Evolutionary conservation across 2,797 vertebrate genomes (phyloP), one percentile per base, ranked within the genome.

Genomic region (Neolamprologus multifasciatus): DNA sequence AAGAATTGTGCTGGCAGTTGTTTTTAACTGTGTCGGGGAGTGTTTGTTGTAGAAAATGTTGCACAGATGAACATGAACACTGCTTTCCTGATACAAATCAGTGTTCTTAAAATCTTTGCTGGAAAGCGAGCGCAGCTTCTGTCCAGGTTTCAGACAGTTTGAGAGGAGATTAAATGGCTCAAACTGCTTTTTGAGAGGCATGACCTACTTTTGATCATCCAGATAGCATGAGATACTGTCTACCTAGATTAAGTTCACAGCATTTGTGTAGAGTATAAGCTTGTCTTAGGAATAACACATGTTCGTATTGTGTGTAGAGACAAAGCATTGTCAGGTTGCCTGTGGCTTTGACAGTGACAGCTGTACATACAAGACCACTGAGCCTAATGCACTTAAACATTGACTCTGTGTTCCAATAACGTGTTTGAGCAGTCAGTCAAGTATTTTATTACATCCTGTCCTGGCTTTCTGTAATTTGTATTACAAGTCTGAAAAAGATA

Each of bases 121-220:
- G 86, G 86, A 86, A 86, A 90, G 86, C 84, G 40, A 92, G 86
- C 71, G 78, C 85, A 91, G 94, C 86, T 94, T 93, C 94, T 93
- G 90, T 94, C 86, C 92, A 93, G 94, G 93, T 94, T 96, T 93
- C 89, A 93, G 94, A 94, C 94, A 95, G 95, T 95, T 94, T 95
- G 81, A 93, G 91, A 93, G 87, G 90, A 96, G 96, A 97, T 97
- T 96, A 96, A 95, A 96, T 92, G 92, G 94, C 95, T 96, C 95
- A 94, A 95, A 96, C 92, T 93, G 93, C 92, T 94, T 96, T 96
- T 93, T 93, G 93, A 95, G 95, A 96, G 91, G 91, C 92, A 92
- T 97, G 96, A 97, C 96, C 96, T 95, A 96, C 96, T 96, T 97
- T 95, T 93, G 94, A 96, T 96, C 94, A 77, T 94, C 93, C 94